These are phyloP conservation scores for Hippocampus zosterae DNA, from an alignment of 2,113 vertebrate species.

Conservation along the genomic window DNA sequence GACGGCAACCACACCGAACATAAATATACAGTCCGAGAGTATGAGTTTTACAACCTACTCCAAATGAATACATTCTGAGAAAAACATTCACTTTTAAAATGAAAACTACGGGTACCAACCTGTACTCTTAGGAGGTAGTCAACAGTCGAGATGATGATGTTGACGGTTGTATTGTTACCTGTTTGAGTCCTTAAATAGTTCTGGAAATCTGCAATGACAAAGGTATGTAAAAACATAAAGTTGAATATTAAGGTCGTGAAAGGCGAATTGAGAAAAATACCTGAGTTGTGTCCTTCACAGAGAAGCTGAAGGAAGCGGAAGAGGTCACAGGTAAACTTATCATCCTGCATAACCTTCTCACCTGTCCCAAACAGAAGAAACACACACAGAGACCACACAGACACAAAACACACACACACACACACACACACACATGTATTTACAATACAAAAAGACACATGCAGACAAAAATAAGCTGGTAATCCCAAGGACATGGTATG, in stretches of 20 bases:
- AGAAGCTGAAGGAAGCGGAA: slow-evolving; percentile 95
- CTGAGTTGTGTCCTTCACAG: slow-evolving; percentile 94
- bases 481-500: slow-evolving; percentile 1
- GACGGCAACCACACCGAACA: background rate
- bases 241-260: too few species aligned
- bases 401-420: background rate
- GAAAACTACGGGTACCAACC: slow-evolving; percentile 61
- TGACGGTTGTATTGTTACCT: slow-evolving; percentile 95
- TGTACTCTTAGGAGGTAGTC: slow-evolving; percentile 95
- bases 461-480: slow-evolving; percentile 16
- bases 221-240: background rate
- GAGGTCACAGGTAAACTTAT: slow-evolving; percentile 95
- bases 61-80: background rate
- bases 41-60: too few species aligned
- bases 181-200: slow-evolving; percentile 96
- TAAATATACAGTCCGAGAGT: too few species aligned
- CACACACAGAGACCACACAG: background rate
- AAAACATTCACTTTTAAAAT: background rate
- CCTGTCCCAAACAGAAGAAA: slow-evolving; percentile 72
- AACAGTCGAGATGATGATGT: slow-evolving; percentile 96
- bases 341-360: slow-evolving; percentile 95
- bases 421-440: slow-evolving; percentile 31
- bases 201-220: slow-evolving; percentile 83
- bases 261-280: slow-evolving; percentile 64
- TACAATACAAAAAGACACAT: slow-evolving; percentile 6